Conservation (phyloP, 2,113 vertebrate genomes). For the Nannobrachium achirus region DNA sequence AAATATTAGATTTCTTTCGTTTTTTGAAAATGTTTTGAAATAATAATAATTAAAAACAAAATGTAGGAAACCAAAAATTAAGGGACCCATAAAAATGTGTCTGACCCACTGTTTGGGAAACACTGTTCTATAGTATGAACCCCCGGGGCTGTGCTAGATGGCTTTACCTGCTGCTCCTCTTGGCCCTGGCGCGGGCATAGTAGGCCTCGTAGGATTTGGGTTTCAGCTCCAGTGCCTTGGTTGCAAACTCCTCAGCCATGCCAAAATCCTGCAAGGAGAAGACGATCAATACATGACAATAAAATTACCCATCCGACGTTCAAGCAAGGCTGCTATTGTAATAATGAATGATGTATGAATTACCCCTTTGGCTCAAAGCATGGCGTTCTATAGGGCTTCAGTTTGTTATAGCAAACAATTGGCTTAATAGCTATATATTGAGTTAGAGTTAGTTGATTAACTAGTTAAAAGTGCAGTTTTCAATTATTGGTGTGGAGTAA, state of each 20-base stretch:
- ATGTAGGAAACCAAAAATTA: no score
- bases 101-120: background rate
- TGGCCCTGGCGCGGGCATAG: constrained; percentile 95
- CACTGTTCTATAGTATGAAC: background rate
- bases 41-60: no score
- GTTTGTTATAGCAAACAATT: no score
- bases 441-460: no score
- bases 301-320: background rate
- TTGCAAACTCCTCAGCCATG: constrained; percentile 97
- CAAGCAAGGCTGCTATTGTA: background rate
- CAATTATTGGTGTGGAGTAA: no score
- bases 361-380: background rate
- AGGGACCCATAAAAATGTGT: background rate
- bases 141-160: constrained; percentile 12
- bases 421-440: no score
- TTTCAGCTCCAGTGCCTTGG: constrained; percentile 96
- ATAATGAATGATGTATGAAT: background rate
- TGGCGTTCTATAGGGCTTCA: no score
- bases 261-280: constrained; percentile 88
- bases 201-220: constrained; percentile 96
- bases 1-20: no score
- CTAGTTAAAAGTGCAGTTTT: no score
- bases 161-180: constrained; percentile 97
- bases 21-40: no score
- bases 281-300: background rate